Percentiles rank a stretch among this genome's conserved stretches.
These are phyloP conservation scores for Gadopsis marmoratus DNA, from an alignment of 2,797 vertebrate species.

Conservation along the genomic window DNA sequence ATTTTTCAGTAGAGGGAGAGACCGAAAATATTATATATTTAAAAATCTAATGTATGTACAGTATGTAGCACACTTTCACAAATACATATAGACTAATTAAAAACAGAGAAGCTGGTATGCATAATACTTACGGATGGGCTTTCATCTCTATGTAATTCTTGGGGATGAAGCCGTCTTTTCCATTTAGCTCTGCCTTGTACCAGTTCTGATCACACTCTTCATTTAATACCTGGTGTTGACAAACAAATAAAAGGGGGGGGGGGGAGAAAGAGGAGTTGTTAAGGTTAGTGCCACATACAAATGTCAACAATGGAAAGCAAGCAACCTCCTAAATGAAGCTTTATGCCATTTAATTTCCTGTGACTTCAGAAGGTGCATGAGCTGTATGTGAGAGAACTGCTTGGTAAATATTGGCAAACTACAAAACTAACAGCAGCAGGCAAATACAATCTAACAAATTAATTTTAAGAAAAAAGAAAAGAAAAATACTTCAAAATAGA, in stretches of 20 bases:
- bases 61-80: background rate
- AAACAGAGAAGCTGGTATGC: background rate
- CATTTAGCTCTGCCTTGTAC: constrained; percentile 98
- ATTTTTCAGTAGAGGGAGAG: background rate
- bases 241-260: constrained; percentile 9
- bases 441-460: background rate
- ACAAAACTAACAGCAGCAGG: constrained; percentile 8
- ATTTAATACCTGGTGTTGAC: constrained; percentile 92
- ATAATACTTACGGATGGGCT: constrained; percentile 94
- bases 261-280: background rate
- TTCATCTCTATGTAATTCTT: constrained; percentile 99
- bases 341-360: constrained; percentile 40
- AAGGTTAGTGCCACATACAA: constrained; percentile 9
- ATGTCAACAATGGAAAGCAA: constrained; percentile 29
- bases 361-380: background rate
- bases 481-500: background rate
- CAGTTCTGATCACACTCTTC: constrained; percentile 99
- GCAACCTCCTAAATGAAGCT: constrained; percentile 15
- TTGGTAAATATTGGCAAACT: constrained; percentile 38
- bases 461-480: background rate
- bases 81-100: background rate
- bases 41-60: too few species aligned
- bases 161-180: constrained; percentile 98
- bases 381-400: background rate
- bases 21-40: background rate